Base-by-base conservation (phyloP, 2,797 vertebrate genomes). In the Furcifer pardalis region DNA sequence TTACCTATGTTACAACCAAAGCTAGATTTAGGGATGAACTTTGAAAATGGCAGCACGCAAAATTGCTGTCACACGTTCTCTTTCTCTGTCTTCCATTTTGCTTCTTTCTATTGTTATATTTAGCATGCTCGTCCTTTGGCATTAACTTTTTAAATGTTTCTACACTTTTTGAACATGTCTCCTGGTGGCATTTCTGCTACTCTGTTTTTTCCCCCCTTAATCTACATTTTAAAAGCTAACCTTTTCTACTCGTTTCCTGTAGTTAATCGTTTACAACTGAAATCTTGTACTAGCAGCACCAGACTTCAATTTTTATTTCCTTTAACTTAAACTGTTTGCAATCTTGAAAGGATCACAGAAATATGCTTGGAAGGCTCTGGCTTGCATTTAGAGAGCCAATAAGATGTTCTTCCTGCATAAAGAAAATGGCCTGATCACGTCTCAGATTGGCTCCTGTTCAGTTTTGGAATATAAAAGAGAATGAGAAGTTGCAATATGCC, bases 401-500 rank as follows among this genome's bases (percentile, higher is more conserved):
- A 87, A 90, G 78, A 59, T 59, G 2, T 78, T 91, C 77, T 87
- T 46, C 76, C 89, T 84, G 30, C 72, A 79, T 84, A 89, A 89
- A 87, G 86, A 89, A 32, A 76, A 81, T 79, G 52, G 27, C 27
- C 37, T 63, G 83, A 92, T 91, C 82, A 60, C 72, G 83, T 89
- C 87, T 90, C 83, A 89, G 85, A 91, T 91, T 88, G 91, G 80
- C 87, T 91, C 75, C 71, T 79, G 46, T 44, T 92, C 81, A 92
- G 79, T 49, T 80, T 88, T 81, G 79, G 60, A 91, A 37, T 79
- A 83, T 69, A 85, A 89, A 92, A 82, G 74, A 85, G 88, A 91
- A 92, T 75, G 56, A 88, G 86, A 83, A 84, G 76, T 81, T 90
- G 76, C 4, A 23, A 63, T 40, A 25, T 21, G 7, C 46, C 85